Percentiles rank a stretch among this genome's conserved stretches.
phyloP scores from a whole-genome alignment of 2,888 invertebrate species.

The Petrolisthes manimaculis region DNA sequence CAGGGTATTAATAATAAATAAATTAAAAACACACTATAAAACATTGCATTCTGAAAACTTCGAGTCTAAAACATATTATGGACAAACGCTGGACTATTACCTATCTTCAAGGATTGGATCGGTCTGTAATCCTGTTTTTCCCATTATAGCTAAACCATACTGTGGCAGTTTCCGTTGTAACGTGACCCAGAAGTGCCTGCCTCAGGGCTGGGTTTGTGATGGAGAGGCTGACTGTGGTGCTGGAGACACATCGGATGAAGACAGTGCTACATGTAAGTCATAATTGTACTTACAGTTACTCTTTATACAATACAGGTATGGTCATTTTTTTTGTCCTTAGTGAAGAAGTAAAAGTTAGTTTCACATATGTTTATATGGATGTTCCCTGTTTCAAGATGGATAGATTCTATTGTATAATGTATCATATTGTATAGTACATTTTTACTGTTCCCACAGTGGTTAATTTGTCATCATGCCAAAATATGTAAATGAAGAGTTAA shows the following conservation, averaged over 20 bases:
- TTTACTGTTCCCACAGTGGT: constrained; percentile 66
- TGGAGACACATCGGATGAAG: constrained; percentile 79
- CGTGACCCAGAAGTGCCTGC: constrained; percentile 78
- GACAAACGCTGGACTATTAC: no score
- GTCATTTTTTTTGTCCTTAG: neutral
- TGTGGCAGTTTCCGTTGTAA: constrained; percentile 50
- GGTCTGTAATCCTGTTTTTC: neutral
- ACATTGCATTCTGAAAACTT: no score
- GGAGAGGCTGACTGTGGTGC: constrained; percentile 80
- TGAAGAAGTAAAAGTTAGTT: no score
- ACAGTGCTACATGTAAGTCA: constrained; percentile 75
- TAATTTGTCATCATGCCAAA: no score
- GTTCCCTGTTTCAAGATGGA: no score
- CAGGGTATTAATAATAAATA: no score
- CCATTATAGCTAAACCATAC: neutral
- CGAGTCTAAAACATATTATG: no score
- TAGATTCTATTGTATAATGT: neutral
- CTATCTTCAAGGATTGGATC: no score
- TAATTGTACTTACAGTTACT: neutral
- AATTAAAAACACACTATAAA: no score
- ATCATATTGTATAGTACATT: neutral
- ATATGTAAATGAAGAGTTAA: no score
- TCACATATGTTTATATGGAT: no score
- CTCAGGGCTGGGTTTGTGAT: constrained; percentile 81
- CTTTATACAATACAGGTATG: neutral